Evolutionary conservation across 2,797 vertebrate genomes (phyloP).

Genomic region (Ispidina picta): DNA sequence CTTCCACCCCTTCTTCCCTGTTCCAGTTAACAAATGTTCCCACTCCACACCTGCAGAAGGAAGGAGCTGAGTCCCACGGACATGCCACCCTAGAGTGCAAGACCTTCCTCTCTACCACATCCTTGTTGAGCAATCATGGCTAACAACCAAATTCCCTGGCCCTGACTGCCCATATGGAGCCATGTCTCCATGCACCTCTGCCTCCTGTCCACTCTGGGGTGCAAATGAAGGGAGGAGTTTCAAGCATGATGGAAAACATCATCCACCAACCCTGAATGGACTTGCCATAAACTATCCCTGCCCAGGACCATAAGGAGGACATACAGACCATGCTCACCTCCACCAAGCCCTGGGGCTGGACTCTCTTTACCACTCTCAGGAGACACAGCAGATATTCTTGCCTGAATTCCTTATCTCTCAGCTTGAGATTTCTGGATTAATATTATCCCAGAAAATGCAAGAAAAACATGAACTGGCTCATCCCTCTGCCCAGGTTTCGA

Average conservation of each 20-base stretch:
- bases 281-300: not conserved
- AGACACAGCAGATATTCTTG: not conserved
- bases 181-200: not conserved
- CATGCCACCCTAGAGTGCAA: not conserved
- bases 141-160: not conserved
- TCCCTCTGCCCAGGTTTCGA: conserved; percentile 34
- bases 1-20: not conserved
- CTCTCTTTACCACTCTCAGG: not conserved
- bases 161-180: accelerated
- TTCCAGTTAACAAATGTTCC: not conserved
- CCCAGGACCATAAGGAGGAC: not conserved
- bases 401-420: conserved; percentile 39
- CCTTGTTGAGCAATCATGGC: not conserved
- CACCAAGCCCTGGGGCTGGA: not conserved
- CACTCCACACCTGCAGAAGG: not conserved
- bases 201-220: not conserved
- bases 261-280: not conserved
- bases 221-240: not conserved
- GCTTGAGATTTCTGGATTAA: conserved; percentile 50
- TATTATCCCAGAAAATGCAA: conserved; percentile 60
- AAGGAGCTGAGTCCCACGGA: not conserved
- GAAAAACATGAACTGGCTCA: conserved; percentile 60
- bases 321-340: not conserved
- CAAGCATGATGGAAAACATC: not conserved
- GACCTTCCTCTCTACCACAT: not conserved